phyloP scores from a whole-genome alignment of 1,140 invertebrate species.

The Drosophila melanica region DNA sequence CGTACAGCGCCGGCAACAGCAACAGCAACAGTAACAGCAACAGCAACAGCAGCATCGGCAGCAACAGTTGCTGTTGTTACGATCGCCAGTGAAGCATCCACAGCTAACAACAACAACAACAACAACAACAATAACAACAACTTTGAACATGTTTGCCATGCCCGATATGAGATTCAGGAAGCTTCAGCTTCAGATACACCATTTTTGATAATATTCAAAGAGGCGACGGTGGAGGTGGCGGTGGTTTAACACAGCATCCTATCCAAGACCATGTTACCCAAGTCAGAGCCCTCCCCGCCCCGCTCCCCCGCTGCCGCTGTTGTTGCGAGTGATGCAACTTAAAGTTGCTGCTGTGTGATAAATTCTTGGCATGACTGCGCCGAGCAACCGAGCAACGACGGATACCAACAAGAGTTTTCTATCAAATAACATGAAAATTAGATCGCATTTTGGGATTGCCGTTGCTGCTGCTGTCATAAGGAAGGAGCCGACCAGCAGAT shows the following conservation, averaged over 20 bases:
- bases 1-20: conserved; percentile 67
- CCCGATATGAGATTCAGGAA: conserved; percentile 70
- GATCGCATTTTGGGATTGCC: conserved; percentile 53
- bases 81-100: conserved; percentile 64
- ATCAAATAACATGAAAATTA: conserved; percentile 81
- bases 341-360: conserved; percentile 60
- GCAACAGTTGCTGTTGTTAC: conserved; percentile 64
- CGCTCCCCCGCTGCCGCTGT: neutral
- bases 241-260: conserved; percentile 40
- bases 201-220: conserved; percentile 78
- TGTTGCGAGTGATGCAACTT: conserved; percentile 26
- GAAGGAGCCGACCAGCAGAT: conserved; percentile 41
- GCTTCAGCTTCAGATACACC: conserved; percentile 74
- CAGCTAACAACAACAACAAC: conserved; percentile 37
- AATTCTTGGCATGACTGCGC: conserved; percentile 64
- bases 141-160: conserved; percentile 70
- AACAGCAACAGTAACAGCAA: conserved; percentile 34
- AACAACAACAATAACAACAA: conserved; percentile 39
- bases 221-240: conserved; percentile 40
- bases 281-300: no score
- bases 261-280: conserved; percentile 49
- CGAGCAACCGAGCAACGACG: conserved; percentile 27
- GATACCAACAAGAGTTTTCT: conserved; percentile 67
- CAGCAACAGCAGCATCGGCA: conserved; percentile 40
- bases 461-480: conserved; percentile 53